These are phyloP conservation scores for Agrotis clavis DNA, from an alignment of 2,888 invertebrate species.

Conservation along the genomic window DNA sequence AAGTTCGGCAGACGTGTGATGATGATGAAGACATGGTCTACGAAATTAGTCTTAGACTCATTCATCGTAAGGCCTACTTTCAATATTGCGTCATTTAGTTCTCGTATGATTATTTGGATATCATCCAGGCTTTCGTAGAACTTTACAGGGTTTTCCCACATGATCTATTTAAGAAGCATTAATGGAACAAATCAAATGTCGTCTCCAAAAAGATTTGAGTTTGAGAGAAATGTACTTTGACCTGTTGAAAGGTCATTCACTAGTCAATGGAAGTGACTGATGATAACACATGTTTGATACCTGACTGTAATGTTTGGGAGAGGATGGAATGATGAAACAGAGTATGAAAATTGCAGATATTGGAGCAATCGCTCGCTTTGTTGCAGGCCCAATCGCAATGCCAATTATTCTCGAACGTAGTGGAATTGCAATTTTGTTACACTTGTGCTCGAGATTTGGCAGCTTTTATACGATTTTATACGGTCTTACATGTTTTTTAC, in stretches of 20 bases:
- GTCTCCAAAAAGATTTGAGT: not conserved
- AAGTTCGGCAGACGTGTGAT: slow-evolving; percentile 6
- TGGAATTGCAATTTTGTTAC: not conserved
- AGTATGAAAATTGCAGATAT: not conserved
- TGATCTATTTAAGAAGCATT: slow-evolving; percentile 19
- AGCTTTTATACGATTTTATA: slow-evolving; percentile 35
- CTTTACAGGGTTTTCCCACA: slow-evolving; percentile 28
- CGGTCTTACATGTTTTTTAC: slow-evolving; percentile 26
- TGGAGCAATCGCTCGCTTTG: not conserved
- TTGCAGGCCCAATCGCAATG: not conserved
- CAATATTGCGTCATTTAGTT: slow-evolving; percentile 38
- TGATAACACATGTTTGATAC: not conserved
- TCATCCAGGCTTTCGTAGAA: slow-evolving; percentile 54
- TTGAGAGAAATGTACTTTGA: not conserved
- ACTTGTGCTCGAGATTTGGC: slow-evolving; percentile 1
- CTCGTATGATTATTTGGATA: slow-evolving; percentile 38
- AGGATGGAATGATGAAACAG: not conserved
- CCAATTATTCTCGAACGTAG: not conserved
- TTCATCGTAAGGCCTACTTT: slow-evolving; percentile 28
- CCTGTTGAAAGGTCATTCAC: not conserved
- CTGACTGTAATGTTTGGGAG: not conserved
- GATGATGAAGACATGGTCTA: slow-evolving; percentile 17
- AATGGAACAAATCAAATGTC: slow-evolving; percentile 6
- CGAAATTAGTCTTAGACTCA: slow-evolving; percentile 21
- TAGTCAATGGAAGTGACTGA: not conserved